phyloP scores from a whole-genome alignment of 2,113 vertebrate species.

The Lanius collurio region DNA sequence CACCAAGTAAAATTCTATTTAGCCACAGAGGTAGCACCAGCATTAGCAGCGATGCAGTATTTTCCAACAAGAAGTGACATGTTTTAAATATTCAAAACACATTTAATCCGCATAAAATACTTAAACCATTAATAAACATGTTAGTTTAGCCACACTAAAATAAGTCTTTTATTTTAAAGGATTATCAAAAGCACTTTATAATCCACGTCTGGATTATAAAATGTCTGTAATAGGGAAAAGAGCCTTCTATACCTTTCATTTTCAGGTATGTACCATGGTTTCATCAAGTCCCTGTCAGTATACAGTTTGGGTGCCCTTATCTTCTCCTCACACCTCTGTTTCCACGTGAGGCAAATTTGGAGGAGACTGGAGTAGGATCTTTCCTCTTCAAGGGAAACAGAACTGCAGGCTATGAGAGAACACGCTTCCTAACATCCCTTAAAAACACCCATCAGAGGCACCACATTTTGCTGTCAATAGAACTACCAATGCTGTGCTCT shows the following conservation, averaged over 20 bases:
- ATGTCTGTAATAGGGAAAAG: background rate
- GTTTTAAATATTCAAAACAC: background rate
- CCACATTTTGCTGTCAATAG: background rate
- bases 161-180: background rate
- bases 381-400: background rate
- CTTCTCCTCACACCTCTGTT: background rate
- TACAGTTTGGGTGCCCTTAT: background rate
- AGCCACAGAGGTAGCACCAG: background rate
- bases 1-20: background rate
- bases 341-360: background rate
- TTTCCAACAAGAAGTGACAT: background rate
- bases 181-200: background rate
- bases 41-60: background rate
- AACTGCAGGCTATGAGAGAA: background rate
- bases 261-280: background rate
- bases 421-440: background rate
- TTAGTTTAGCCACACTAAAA: background rate
- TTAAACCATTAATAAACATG: background rate
- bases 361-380: background rate
- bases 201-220: background rate
- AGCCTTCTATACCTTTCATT: background rate
- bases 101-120: background rate
- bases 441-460: background rate
- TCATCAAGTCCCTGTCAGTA: background rate
- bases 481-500: background rate